phyloP scores from a whole-genome alignment of 2,113 vertebrate genomes.

The Tragelaphus imberbis region DNA sequence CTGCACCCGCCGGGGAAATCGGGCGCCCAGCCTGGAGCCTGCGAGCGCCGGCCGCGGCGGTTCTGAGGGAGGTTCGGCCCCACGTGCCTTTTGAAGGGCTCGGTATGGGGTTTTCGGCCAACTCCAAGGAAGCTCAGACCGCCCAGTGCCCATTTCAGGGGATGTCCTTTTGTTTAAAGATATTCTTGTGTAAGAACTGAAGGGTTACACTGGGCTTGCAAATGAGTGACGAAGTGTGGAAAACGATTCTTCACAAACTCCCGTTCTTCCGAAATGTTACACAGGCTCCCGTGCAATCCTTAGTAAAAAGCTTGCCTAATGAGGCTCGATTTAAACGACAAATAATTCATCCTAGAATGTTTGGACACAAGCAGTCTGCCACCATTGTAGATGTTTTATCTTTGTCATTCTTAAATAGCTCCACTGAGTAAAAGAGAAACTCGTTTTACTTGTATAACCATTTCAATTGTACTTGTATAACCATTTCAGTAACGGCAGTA shows the following conservation, averaged over 20 bases:
- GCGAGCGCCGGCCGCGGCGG: neutral
- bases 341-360: slow-evolving; percentile 11
- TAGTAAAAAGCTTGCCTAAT: slow-evolving; percentile 18
- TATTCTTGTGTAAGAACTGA: neutral
- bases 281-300: neutral
- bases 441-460: neutral
- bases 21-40: neutral
- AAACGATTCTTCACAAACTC: slow-evolving; percentile 9
- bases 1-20: neutral
- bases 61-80: neutral
- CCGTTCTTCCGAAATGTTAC: neutral
- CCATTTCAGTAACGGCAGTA: slow-evolving; percentile 12
- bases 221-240: slow-evolving; percentile 13
- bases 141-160: neutral
- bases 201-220: slow-evolving; percentile 4
- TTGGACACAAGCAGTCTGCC: neutral
- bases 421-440: slow-evolving; percentile 1
- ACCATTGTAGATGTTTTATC: neutral
- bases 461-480: slow-evolving; percentile 23
- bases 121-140: neutral
- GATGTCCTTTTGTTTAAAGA: slow-evolving; percentile 41
- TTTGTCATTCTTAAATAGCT: neutral
- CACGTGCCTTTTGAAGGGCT: neutral
- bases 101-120: neutral
- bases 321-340: slow-evolving; percentile 22